Conservation (phyloP, 2,888 invertebrate species). For the Boloria euphrosyne region DNA sequence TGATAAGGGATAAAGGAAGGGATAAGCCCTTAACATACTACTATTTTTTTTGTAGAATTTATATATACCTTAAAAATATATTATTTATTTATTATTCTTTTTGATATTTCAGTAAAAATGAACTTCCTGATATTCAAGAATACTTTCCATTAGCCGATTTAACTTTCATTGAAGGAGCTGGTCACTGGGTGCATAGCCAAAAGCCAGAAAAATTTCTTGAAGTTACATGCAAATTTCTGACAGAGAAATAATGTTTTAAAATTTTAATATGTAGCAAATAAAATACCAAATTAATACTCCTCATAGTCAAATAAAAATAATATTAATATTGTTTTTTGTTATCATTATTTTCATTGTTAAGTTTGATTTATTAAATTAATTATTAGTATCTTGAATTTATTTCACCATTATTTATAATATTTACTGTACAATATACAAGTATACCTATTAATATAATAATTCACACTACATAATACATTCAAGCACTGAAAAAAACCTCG, state of each 20-base stretch:
- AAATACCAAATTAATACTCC: conserved; percentile 2
- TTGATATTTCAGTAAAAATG: conserved; percentile 69
- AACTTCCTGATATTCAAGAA: conserved; percentile 84
- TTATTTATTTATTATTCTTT: neutral
- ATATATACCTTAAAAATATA: too few species aligned
- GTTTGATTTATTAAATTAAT: conserved; percentile 17
- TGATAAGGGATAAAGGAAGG: too few species aligned
- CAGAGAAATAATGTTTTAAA: conserved; percentile 60
- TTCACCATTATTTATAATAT: neutral
- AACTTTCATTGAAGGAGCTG: conserved; percentile 88
- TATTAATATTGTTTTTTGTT: conserved; percentile 19
- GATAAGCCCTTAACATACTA: too few species aligned
- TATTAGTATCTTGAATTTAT: neutral
- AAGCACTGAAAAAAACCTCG: too few species aligned
- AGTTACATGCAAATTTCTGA: conserved; percentile 84
- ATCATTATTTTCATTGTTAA: conserved; percentile 18
- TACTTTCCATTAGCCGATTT: conserved; percentile 89
- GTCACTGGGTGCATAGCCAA: conserved; percentile 97
- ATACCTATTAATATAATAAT: too few species aligned
- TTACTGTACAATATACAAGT: too few species aligned
- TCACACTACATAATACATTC: too few species aligned
- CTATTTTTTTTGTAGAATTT: too few species aligned
- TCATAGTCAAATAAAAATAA: neutral
- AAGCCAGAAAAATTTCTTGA: conserved; percentile 91
- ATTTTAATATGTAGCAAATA: neutral